A percentile compares a stretch with the other conserved stretches of the same genome.
Conservation (phyloP, 1,140 invertebrate species). For the Orussus abietinus region DNA sequence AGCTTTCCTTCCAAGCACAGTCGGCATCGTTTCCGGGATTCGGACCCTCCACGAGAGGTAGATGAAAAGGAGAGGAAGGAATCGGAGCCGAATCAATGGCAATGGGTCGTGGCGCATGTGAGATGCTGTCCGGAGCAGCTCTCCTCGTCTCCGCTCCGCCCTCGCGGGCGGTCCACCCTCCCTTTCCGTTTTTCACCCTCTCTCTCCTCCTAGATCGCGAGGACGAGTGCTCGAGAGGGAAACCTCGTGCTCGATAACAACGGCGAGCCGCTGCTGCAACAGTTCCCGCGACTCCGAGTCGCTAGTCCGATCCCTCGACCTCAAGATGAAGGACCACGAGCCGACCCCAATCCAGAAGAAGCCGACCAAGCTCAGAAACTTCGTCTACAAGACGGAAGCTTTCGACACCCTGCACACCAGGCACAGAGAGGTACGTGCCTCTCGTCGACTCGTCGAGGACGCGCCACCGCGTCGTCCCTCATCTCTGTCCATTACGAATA, state of each 20-base stretch:
- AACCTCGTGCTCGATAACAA: not conserved
- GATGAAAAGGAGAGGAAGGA: no score
- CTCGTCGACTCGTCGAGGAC: conserved; percentile 1
- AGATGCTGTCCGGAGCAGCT: conserved; percentile 23
- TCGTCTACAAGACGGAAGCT: conserved; percentile 58
- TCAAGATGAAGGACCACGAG: conserved; percentile 45
- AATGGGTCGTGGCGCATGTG: conserved; percentile 35
- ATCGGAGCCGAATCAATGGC: conserved; percentile 40
- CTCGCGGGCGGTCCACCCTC: conserved; percentile 19
- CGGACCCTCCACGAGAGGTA: no score
- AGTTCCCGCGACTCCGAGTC: not conserved
- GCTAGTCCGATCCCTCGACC: conserved; percentile 2
- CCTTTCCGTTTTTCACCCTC: conserved; percentile 17
- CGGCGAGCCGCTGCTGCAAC: not conserved
- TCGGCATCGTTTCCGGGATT: no score
- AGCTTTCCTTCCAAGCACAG: no score
- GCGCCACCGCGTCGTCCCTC: no score
- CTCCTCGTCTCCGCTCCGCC: conserved; percentile 18
- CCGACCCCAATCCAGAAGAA: conserved; percentile 45
- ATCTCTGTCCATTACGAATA: no score
- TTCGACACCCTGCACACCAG: conserved; percentile 61
- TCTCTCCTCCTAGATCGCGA: conserved; percentile 3
- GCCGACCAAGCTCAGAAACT: conserved; percentile 59
- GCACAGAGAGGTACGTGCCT: conserved; percentile 52
- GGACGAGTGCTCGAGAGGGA: not conserved